Conservation (phyloP, 2,113 vertebrate species). For the Stigmatopora nigra region DNA sequence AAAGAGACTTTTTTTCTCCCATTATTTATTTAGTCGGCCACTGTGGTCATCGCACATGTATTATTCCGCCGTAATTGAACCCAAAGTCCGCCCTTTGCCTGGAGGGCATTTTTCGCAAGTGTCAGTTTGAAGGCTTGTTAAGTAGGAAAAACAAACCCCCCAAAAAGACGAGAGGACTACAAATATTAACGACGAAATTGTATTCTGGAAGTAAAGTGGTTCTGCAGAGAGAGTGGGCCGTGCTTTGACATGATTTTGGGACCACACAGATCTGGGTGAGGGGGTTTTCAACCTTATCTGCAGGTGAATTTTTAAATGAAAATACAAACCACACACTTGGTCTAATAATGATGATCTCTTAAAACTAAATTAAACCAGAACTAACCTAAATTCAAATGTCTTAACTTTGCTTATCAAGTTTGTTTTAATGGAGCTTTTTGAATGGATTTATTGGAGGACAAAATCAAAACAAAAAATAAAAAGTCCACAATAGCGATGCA, state of each 20-base stretch:
- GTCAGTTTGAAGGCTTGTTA: conserved; percentile 58
- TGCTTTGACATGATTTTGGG: conserved; percentile 31
- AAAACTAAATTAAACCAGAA: not conserved
- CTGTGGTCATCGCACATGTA: conserved; percentile 56
- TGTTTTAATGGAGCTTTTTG: conserved; percentile 3
- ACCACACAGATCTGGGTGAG: conserved; percentile 7
- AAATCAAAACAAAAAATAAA: conserved; percentile 7
- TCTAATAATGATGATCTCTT: not conserved
- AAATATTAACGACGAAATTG: conserved; percentile 9
- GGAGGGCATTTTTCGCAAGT: conserved; percentile 49
- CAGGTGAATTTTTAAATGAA: not conserved
- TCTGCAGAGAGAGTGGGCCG: conserved; percentile 21
- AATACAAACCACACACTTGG: not conserved
- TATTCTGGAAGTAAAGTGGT: conserved; percentile 26
- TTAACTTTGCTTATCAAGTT: conserved; percentile 1
- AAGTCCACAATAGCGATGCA: conserved; percentile 16
- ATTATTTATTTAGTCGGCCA: conserved; percentile 35
- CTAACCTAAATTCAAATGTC: not conserved
- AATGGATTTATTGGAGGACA: conserved; percentile 16
- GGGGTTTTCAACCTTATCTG: not conserved
- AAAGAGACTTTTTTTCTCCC: conserved; percentile 1
- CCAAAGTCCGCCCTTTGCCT: conserved; percentile 49
- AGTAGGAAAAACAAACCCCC: conserved; percentile 44
- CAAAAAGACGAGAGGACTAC: conserved; percentile 51
- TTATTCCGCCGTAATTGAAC: conserved; percentile 65